Percentiles rank a stretch among this genome's conserved stretches.
These are phyloP conservation scores for Heliangelus exortis DNA, from an alignment of 2,797 vertebrate genomes.

Conservation along the genomic window DNA sequence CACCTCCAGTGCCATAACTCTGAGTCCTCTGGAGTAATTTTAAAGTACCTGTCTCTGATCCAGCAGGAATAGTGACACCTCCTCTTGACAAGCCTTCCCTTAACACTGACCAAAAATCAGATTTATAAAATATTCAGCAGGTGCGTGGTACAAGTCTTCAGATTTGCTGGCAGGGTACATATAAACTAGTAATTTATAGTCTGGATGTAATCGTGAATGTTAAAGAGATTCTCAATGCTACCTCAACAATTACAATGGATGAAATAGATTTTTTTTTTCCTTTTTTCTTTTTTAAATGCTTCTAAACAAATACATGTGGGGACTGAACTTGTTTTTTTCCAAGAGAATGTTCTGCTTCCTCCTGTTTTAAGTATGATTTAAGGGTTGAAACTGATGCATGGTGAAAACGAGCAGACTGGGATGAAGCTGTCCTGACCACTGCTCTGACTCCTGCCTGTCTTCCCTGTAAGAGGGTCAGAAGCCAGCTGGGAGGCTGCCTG, in stretches of 20 bases:
- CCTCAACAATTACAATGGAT: neutral
- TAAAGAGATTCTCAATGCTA: neutral
- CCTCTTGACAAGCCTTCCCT: neutral
- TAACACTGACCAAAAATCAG: neutral
- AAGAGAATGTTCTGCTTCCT: neutral
- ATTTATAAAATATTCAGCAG: neutral
- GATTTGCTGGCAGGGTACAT: neutral
- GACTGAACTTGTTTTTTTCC: neutral
- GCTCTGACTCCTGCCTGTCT: neutral
- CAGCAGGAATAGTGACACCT: neutral
- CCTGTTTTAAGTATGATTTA: neutral
- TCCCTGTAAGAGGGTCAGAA: neutral
- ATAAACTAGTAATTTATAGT: neutral
- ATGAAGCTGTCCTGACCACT: neutral
- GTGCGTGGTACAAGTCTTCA: neutral
- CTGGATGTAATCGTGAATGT: neutral
- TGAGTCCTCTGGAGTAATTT: neutral
- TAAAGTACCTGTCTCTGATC: neutral
- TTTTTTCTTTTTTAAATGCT: no score
- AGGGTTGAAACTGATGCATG: accelerated
- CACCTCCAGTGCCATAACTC: neutral
- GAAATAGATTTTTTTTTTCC: neutral
- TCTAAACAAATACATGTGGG: neutral
- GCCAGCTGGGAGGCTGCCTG: neutral
- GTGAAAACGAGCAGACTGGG: neutral